phyloP scores from a whole-genome alignment of 2,797 vertebrate species.

The Gadopsis marmoratus region DNA sequence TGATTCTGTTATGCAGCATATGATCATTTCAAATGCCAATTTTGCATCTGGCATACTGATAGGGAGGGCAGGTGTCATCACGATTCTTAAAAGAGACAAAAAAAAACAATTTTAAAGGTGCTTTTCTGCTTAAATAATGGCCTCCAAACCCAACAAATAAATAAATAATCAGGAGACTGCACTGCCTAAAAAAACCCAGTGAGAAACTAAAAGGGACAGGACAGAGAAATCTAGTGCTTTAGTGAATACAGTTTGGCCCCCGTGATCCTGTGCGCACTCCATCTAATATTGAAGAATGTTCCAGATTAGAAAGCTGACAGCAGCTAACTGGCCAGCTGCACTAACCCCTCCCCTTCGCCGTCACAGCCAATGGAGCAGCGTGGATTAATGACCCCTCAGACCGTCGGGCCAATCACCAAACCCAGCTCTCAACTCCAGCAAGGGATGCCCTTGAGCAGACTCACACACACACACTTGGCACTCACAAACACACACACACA shows the following conservation, averaged over 20 bases:
- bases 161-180: not conserved
- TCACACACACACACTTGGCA: slow-evolving; percentile 12
- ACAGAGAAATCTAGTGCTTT: slow-evolving; percentile 38
- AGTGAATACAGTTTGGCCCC: slow-evolving; percentile 53
- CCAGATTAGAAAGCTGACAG: slow-evolving; percentile 80
- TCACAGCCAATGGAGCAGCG: slow-evolving; percentile 78
- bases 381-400: slow-evolving; percentile 76
- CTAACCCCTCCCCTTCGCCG: slow-evolving; percentile 71
- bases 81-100: not conserved
- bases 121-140: slow-evolving; percentile 13
- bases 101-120: not conserved
- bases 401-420: slow-evolving; percentile 65
- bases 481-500: slow-evolving; percentile 20
- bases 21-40: not conserved
- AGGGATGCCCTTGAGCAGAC: slow-evolving; percentile 76
- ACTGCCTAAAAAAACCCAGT: slow-evolving; percentile 19
- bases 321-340: slow-evolving; percentile 78
- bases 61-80: not conserved
- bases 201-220: slow-evolving; percentile 26
- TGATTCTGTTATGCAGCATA: not conserved
- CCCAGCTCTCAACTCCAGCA: slow-evolving; percentile 55
- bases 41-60: not conserved
- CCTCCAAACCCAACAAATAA: slow-evolving; percentile 1
- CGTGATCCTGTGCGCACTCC: slow-evolving; percentile 47
- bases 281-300: slow-evolving; percentile 81